Base-by-base conservation (phyloP, 2,888 invertebrate species). In the Antitype chi region DNA sequence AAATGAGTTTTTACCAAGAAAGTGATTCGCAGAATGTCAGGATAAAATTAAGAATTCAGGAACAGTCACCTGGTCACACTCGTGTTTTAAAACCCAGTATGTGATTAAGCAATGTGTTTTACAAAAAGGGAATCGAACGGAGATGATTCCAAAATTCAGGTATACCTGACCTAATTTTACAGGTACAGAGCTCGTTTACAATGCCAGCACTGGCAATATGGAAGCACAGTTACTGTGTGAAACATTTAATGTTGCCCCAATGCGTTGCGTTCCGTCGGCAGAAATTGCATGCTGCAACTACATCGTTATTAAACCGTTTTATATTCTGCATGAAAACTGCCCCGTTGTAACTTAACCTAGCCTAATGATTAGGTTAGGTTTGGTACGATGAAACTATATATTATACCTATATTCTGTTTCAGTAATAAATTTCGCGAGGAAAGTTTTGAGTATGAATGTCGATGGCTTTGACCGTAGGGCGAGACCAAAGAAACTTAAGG, bases 1-100 rank as follows among this genome's bases (percentile, higher is more conserved):
- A 76, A 85, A 63, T 43, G 52, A 83, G 74, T 77, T 67, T 70
- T 75, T n/a, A 70, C 20, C 73, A 63, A 11, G 73, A 49, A 77
- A 69, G 60, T 72, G 63, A 32, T 76, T 38, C 13, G 38, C 11
- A 7, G 70, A 80, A 81, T 76, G 55, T 63, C 60, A 68, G 28
- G 25, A 49, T 74, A 57, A 55, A 80, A 73, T 73, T 75, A 84
- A 57, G 67, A 71, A 74, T 78, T 68, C 74, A 77, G 52, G 57
- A 57, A 49, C 15, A 38, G 66, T 59, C 38, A 60, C 28, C 57
- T 49, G 68, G 47, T 28, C 20, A 55, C 47, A 49, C 17, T 57
- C 15, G 2, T 49, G 25, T 57, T n/a, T n/a, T 59, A 38, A 20
- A 59, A 64, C 15, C 28, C 53, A 38, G 55, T 7, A 49, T 59